Percentiles rank a stretch among this genome's conserved stretches.
These are phyloP conservation scores for Eupelmus urozonus DNA, from an alignment of 2,888 invertebrate species.

Conservation along the genomic window DNA sequence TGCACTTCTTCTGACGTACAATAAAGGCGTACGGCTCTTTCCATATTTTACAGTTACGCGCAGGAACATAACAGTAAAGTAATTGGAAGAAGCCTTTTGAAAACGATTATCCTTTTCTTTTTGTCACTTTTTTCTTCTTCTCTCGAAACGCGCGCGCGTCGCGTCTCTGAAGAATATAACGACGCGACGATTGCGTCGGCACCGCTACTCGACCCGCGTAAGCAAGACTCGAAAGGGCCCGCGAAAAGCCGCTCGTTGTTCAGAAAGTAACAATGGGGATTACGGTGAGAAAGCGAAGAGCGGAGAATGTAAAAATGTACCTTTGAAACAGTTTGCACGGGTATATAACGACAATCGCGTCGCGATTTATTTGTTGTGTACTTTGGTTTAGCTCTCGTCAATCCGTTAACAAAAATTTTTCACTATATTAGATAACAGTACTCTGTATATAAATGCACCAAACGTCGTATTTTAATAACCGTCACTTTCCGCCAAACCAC, in stretches of 20 bases:
- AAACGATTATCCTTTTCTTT: not conserved
- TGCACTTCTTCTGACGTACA: too few relatives aligned
- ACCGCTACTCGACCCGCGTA: conserved; percentile 52
- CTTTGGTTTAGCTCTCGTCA: too few relatives aligned
- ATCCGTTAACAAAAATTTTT: too few relatives aligned
- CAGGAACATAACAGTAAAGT: conserved; percentile 44
- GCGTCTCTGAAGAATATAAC: conserved; percentile 26
- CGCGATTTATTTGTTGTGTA: too few relatives aligned
- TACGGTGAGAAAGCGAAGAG: conserved; percentile 12
- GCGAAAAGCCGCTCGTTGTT: conserved; percentile 22
- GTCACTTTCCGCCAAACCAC: too few relatives aligned
- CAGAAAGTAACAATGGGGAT: conserved; percentile 9
- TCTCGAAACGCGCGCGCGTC: not conserved
- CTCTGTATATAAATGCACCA: too few relatives aligned
- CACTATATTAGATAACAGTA: too few relatives aligned
- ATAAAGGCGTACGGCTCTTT: not conserved
- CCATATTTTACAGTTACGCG: conserved; percentile 30
- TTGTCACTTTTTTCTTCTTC: not conserved
- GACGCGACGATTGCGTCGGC: conserved; percentile 28
- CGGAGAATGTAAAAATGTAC: conserved; percentile 12
- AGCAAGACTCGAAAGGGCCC: conserved; percentile 18
- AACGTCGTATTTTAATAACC: too few relatives aligned
- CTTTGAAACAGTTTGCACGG: too few relatives aligned
- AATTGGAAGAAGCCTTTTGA: conserved; percentile 35
- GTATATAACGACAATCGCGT: too few relatives aligned